These are phyloP conservation scores for Parasteatoda tepidariorum DNA, from an alignment of 1,140 invertebrate genomes.

Conservation along the genomic window DNA sequence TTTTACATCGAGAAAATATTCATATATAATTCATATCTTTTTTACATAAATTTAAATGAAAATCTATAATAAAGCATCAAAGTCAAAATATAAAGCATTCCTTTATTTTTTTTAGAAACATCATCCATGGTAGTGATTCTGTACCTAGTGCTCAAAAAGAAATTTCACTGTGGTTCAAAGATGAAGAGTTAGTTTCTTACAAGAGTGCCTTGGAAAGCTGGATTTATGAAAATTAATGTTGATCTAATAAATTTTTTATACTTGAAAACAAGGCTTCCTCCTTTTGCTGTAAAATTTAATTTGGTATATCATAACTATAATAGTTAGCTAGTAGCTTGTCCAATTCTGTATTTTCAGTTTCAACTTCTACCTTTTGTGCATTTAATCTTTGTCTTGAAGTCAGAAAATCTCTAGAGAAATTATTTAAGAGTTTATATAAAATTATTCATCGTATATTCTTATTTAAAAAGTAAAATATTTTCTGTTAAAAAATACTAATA, in stretches of 20 bases:
- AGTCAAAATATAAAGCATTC: no score
- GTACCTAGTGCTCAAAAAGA: conserved; percentile 97
- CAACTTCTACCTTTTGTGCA: background rate
- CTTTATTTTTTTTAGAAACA: conserved; percentile 78
- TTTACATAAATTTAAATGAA: no score
- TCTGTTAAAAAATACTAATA: no score
- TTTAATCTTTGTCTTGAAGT: background rate
- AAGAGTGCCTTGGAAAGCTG: conserved; percentile 81
- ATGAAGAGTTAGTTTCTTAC: conserved; percentile 89
- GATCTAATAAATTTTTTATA: no score
- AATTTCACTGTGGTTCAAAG: conserved; percentile 94
- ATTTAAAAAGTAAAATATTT: no score
- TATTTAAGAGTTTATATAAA: no score
- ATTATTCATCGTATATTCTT: no score
- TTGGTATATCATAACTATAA: background rate
- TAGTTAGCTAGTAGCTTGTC: conserved; percentile 24
- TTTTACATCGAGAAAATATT: no score
- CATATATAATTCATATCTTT: no score
- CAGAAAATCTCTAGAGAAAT: conserved; percentile 1
- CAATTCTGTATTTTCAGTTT: conserved; percentile 17
- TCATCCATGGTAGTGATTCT: conserved; percentile 94
- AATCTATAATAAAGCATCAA: no score
- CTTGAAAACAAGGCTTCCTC: no score
- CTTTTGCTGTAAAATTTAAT: no score
- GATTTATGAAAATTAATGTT: conserved; percentile 83